Conservation (phyloP, 2,797 vertebrate genomes). For the Naso thynnoides region DNA sequence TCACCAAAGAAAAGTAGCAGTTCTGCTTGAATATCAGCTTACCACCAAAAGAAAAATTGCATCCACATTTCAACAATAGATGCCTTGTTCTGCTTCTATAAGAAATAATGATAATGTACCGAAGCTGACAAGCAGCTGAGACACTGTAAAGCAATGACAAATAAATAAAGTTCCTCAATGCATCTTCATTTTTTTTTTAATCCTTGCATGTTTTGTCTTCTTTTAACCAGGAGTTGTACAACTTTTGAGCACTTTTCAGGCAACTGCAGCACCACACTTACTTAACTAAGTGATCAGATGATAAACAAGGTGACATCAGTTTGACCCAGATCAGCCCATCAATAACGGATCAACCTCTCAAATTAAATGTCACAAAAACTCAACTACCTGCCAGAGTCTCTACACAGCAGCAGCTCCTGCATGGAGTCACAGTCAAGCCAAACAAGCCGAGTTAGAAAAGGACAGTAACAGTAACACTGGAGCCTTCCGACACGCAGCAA, state of each 20-base stretch:
- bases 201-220: too few species aligned
- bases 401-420: constrained; percentile 5
- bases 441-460: not conserved
- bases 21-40: not conserved
- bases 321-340: constrained; percentile 19
- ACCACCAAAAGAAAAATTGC: not conserved
- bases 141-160: not conserved
- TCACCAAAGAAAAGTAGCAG: constrained; percentile 11
- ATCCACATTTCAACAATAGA: constrained; percentile 14
- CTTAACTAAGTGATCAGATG: not conserved
- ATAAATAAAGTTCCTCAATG: constrained; percentile 12
- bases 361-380: constrained; percentile 17
- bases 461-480: not conserved
- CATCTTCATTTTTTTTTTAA: not conserved
- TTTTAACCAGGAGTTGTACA: not conserved
- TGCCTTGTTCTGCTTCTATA: constrained; percentile 3
- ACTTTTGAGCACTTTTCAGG: not conserved
- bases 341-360: constrained; percentile 19
- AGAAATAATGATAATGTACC: not conserved
- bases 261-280: not conserved
- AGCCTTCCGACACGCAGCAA: constrained; percentile 7
- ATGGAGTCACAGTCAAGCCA: constrained; percentile 11
- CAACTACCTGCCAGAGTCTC: constrained; percentile 30
- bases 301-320: constrained; percentile 18
- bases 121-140: not conserved